phyloP scores from a whole-genome alignment of 2,113 vertebrate genomes.

The Leptodactylus fuscus region DNA sequence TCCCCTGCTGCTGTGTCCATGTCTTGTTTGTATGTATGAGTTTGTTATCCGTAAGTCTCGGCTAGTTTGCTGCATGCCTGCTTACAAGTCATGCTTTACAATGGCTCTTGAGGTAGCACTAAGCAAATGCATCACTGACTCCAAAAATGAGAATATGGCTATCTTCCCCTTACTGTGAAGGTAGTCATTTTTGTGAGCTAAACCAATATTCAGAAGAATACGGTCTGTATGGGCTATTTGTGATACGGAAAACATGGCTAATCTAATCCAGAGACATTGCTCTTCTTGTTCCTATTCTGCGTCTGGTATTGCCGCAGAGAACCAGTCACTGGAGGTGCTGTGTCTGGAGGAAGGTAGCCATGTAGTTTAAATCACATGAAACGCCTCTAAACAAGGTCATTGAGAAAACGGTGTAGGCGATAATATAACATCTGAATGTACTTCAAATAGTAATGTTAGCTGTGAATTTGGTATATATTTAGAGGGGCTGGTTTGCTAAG shows the following conservation, averaged over 20 bases:
- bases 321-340: neutral
- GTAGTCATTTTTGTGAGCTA: neutral
- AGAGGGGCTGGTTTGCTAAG: neutral
- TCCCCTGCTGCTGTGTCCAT: conserved; percentile 40
- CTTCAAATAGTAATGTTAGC: neutral
- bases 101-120: conserved; percentile 44
- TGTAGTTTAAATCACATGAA: neutral
- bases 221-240: neutral
- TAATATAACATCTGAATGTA: neutral
- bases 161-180: neutral
- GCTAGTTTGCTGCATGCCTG: conserved; percentile 43
- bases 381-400: neutral
- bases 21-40: conserved; percentile 24
- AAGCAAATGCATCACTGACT: conserved; percentile 1
- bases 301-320: too few relatives aligned
- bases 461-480: neutral
- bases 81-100: conserved; percentile 39
- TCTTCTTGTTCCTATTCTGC: neutral
- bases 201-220: neutral
- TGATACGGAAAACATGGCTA: neutral
- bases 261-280: neutral
- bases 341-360: neutral
- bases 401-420: neutral
- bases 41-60: neutral
- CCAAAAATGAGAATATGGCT: neutral